Evolutionary conservation across 2,797 vertebrate species (phyloP).

Genomic region (Dicrostonyx torquatus): DNA sequence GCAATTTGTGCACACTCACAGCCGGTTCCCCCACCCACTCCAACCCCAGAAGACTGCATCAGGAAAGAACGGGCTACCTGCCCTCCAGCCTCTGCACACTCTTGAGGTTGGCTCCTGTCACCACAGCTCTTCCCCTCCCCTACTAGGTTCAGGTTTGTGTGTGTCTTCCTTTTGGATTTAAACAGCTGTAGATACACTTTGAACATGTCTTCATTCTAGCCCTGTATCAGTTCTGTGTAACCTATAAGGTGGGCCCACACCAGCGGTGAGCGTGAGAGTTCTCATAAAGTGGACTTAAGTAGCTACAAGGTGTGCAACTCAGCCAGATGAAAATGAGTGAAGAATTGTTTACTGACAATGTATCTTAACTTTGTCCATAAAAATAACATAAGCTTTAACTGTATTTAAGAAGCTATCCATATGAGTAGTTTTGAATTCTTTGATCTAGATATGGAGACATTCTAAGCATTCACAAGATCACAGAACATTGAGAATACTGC

Average conservation of each 20-base stretch:
- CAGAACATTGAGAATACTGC: not conserved
- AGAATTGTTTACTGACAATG: not conserved
- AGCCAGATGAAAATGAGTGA: not conserved
- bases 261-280: not conserved
- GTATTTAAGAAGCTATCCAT: not conserved
- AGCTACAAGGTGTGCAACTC: not conserved
- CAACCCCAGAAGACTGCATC: not conserved
- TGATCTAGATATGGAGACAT: constrained; percentile 11
- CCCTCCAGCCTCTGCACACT: not conserved
- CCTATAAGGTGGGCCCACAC: not conserved
- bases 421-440: not conserved
- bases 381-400: not conserved
- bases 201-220: constrained; percentile 16
- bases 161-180: constrained; percentile 43
- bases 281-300: constrained; percentile 25
- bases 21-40: fast-evolving
- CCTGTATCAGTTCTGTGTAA: not conserved
- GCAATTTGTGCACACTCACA: not conserved
- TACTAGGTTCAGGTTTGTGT: not conserved
- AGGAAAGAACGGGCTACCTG: not conserved
- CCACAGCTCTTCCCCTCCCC: no score
- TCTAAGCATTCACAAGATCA: constrained; percentile 10
- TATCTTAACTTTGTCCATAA: not conserved
- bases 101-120: not conserved
- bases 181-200: not conserved